Evolutionary conservation across 2,113 vertebrate species (phyloP).

Genomic region (Montifringilla adamsi): DNA sequence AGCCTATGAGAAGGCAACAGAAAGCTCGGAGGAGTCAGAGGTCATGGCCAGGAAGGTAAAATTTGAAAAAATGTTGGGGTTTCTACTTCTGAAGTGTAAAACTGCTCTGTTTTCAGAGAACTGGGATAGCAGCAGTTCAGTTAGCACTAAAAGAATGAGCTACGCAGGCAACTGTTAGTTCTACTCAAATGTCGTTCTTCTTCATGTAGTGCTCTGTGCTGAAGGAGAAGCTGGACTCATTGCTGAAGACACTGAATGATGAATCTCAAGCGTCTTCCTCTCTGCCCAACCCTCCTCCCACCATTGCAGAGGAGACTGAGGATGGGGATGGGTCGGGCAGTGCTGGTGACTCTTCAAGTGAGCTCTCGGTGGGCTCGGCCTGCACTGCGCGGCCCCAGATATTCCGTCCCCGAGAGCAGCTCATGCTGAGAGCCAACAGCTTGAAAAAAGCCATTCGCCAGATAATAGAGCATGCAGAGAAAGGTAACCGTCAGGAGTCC

Average conservation of each 20-base stretch:
- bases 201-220: conserved; percentile 85
- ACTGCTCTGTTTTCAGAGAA: not conserved
- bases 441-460: conserved; percentile 97
- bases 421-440: conserved; percentile 96
- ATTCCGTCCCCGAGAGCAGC: conserved; percentile 91
- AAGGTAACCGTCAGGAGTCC: conserved; percentile 73
- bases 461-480: conserved; percentile 96
- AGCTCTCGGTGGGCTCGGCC: conserved; percentile 35
- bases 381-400: conserved; percentile 81
- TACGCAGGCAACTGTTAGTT: not conserved
- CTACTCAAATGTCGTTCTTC: not conserved
- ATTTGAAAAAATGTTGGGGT: not conserved
- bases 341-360: conserved; percentile 42
- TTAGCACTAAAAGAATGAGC: not conserved
- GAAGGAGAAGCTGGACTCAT: conserved; percentile 93
- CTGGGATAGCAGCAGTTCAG: not conserved
- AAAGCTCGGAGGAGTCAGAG: conserved; percentile 89
- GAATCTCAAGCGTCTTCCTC: conserved; percentile 88
- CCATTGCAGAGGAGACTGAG: conserved; percentile 88
- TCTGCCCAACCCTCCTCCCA: conserved; percentile 83
- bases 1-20: conserved; percentile 90
- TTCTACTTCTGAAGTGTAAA: not conserved
- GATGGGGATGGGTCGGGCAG: conserved; percentile 75
- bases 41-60: conserved; percentile 94
- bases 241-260: conserved; percentile 90